Evolutionary conservation across 2,113 vertebrate genomes (phyloP).

Genomic region (Excalfactoria chinensis): DNA sequence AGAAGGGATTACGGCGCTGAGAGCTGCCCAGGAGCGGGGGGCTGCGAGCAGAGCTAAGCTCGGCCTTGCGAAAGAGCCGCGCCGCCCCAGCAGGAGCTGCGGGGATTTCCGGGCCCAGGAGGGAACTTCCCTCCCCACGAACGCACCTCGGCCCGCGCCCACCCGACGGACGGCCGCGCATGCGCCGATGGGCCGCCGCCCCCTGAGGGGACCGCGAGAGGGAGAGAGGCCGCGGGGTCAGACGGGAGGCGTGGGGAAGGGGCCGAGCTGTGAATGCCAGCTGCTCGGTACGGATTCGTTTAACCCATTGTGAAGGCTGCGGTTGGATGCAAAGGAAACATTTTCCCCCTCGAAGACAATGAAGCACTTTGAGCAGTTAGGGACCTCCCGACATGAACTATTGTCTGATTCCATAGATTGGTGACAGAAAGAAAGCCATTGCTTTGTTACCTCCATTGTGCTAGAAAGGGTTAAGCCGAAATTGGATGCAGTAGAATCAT

Average conservation of each 20-base stretch:
- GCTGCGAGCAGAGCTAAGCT: not conserved
- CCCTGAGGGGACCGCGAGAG: too few species aligned
- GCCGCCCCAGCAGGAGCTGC: not conserved
- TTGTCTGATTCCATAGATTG: not conserved
- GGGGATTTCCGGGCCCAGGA: not conserved
- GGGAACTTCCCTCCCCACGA: not conserved
- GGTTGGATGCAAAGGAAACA: not conserved
- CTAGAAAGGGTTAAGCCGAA: not conserved
- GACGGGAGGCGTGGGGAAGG: not conserved
- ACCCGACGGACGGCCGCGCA: too few species aligned
- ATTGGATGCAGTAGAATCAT: too few species aligned
- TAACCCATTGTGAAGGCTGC: not conserved
- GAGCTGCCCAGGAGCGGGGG: not conserved
- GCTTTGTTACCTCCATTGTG: not conserved
- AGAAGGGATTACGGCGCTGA: not conserved
- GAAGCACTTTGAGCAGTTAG: not conserved
- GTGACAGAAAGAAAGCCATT: not conserved
- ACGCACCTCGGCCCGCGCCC: too few species aligned
- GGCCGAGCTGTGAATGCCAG: not conserved
- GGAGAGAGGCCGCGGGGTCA: too few species aligned
- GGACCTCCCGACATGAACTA: not conserved
- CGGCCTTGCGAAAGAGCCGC: not conserved
- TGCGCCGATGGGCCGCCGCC: too few species aligned
- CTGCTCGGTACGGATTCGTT: rapidly evolving
- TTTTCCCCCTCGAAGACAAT: not conserved